Evolutionary conservation across 1,140 invertebrate genomes (phyloP).

Genomic region (Lasioglossum baleicum): DNA sequence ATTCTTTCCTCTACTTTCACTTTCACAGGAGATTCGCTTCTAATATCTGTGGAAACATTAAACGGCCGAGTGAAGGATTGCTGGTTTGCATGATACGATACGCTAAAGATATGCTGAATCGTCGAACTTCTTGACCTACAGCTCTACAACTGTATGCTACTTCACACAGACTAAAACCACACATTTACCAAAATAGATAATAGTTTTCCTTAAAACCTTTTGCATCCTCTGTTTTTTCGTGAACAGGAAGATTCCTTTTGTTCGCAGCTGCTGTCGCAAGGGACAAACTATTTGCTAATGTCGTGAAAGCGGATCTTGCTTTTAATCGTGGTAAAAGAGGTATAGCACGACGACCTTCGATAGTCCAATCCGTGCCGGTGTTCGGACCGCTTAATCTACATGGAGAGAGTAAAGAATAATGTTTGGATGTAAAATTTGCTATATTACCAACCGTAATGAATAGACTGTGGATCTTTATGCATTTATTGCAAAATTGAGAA

Average conservation of each 20-base stretch:
- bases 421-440: constrained; percentile 40
- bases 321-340: constrained; percentile 90
- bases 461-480: too few species aligned
- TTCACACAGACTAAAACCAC: constrained; percentile 43
- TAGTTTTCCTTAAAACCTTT: constrained; percentile 55
- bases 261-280: constrained; percentile 79
- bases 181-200: constrained; percentile 47
- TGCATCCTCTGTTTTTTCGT: constrained; percentile 65
- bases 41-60: constrained; percentile 30
- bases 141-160: constrained; percentile 25
- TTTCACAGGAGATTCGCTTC: constrained; percentile 47
- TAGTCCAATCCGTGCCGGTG: constrained; percentile 90
- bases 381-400: constrained; percentile 89
- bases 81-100: background rate
- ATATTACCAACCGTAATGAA: background rate
- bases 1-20: constrained; percentile 37
- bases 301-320: constrained; percentile 91
- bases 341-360: constrained; percentile 90
- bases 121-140: constrained; percentile 21
- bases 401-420: constrained; percentile 4
- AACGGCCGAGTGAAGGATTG: constrained; percentile 1
- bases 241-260: constrained; percentile 72
- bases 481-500: too few species aligned
- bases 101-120: background rate
- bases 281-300: constrained; percentile 88